phyloP scores from a whole-genome alignment of 2,888 invertebrate species.

The Glaucopsyche alexis region DNA sequence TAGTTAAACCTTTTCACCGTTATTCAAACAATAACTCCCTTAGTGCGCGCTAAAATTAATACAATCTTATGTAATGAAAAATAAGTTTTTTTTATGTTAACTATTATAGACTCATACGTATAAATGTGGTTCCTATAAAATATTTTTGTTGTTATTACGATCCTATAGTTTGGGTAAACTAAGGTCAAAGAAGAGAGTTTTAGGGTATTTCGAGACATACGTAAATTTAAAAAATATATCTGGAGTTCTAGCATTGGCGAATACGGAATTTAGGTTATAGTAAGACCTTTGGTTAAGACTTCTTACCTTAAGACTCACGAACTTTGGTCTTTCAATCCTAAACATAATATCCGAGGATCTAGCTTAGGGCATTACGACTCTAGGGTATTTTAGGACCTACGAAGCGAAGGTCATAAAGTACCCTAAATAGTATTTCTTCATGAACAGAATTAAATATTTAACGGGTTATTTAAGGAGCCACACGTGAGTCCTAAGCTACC shows the following conservation, averaged over 20 bases:
- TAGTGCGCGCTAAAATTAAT: slow-evolving; percentile 76
- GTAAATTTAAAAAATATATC: neutral
- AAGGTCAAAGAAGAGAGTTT: neutral
- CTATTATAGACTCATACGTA: neutral
- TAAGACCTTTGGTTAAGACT: no score
- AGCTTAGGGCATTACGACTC: no score
- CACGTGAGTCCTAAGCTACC: no score
- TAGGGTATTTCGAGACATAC: neutral
- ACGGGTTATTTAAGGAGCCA: no score
- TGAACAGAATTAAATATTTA: no score
- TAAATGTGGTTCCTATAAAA: neutral
- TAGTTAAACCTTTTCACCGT: slow-evolving; percentile 67
- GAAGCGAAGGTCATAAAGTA: no score
- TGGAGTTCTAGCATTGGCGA: neutral
- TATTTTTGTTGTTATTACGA: neutral
- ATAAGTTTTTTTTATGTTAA: neutral
- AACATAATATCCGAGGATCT: no score
- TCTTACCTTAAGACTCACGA: no score
- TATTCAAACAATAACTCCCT: slow-evolving; percentile 70
- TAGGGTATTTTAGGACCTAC: no score
- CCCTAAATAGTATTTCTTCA: no score
- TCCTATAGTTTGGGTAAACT: neutral
- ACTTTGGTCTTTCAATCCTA: no score
- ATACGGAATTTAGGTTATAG: neutral
- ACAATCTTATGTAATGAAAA: slow-evolving; percentile 45